A percentile compares a stretch with the other conserved stretches of the same genome.
These are phyloP conservation scores for Tiliqua scincoides DNA, from an alignment of 2,113 vertebrate genomes.

Conservation along the genomic window DNA sequence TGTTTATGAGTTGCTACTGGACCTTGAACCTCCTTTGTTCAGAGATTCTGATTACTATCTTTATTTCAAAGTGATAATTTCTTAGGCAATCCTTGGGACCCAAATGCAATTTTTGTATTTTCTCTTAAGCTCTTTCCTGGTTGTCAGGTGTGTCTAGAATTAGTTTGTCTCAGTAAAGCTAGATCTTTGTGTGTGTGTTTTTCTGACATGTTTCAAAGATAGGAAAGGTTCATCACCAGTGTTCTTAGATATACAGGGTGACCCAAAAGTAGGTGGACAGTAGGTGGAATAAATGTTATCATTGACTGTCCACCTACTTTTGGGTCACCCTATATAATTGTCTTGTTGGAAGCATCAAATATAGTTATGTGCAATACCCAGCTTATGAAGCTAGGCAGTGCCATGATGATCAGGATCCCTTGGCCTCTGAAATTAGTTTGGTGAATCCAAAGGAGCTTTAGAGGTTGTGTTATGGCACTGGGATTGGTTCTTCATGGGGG, in stretches of 20 bases:
- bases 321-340: too few species aligned
- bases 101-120: neutral
- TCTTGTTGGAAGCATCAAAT: neutral
- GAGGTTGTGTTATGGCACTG: too few species aligned
- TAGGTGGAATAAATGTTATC: too few species aligned
- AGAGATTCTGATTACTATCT: too few species aligned
- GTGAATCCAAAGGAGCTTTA: too few species aligned
- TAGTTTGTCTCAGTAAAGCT: neutral
- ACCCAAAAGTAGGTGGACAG: too few species aligned
- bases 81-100: neutral
- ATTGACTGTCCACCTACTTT: too few species aligned
- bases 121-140: neutral
- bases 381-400: neutral
- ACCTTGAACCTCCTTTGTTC: neutral
- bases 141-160: neutral
- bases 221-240: neutral
- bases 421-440: too few species aligned
- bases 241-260: too few species aligned
- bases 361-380: neutral
- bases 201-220: neutral
- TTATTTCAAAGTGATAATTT: neutral
- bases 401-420: neutral
- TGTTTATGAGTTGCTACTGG: neutral
- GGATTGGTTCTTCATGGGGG: too few species aligned
- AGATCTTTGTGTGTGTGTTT: neutral